phyloP scores from a whole-genome alignment of 2,888 invertebrate genomes.

The Mesochorus sp. region DNA sequence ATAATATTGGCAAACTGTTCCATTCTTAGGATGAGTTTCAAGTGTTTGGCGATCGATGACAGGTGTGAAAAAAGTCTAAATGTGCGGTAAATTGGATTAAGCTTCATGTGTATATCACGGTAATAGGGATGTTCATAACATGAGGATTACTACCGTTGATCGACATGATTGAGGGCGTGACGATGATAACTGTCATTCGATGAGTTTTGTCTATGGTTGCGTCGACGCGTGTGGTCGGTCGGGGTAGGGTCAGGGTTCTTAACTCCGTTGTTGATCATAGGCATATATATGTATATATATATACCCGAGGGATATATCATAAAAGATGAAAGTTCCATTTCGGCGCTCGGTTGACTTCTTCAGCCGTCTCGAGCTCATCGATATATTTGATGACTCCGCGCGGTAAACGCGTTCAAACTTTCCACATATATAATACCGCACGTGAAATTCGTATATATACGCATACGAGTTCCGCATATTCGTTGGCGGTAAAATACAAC shows the following conservation, averaged over 20 bases:
- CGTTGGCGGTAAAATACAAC: conserved; percentile 31
- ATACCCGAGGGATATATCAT: conserved; percentile 7
- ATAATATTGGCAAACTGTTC: no score
- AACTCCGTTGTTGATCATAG: conserved; percentile 8
- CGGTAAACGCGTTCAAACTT: background rate
- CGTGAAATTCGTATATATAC: conserved; percentile 8
- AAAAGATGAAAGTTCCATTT: conserved; percentile 41
- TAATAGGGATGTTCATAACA: background rate
- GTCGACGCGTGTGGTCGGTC: conserved; percentile 80
- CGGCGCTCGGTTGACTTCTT: conserved; percentile 8
- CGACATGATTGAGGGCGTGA: conserved; percentile 33
- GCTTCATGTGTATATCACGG: no score
- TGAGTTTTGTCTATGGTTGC: conserved; percentile 81
- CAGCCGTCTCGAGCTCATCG: background rate
- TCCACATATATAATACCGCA: conserved; percentile 10
- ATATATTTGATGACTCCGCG: background rate
- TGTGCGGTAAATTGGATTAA: no score
- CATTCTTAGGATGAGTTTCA: no score
- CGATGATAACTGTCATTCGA: conserved; percentile 79
- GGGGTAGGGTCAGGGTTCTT: conserved; percentile 41
- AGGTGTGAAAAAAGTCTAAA: no score
- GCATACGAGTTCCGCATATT: conserved; percentile 11
- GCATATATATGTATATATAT: no score
- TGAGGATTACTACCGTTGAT: conserved; percentile 1
- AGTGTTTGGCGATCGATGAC: no score